Evolutionary conservation across 2,797 vertebrate genomes (phyloP).

Genomic region (Urosaurus nigricauda): DNA sequence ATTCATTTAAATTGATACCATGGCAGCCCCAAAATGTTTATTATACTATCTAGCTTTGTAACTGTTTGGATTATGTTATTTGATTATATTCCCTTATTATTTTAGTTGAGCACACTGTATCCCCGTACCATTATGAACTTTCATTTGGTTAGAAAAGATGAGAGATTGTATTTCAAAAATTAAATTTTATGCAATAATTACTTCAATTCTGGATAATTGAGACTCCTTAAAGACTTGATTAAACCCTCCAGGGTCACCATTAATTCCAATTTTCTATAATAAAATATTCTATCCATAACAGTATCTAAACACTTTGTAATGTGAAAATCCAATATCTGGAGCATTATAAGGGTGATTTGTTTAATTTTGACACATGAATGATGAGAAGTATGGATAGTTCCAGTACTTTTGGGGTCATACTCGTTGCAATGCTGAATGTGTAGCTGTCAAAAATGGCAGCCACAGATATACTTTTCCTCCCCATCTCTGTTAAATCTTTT

Average conservation of each 20-base stretch:
- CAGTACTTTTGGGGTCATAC: background rate
- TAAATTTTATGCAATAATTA: conserved; percentile 12
- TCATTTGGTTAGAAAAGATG: background rate
- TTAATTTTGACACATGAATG: background rate
- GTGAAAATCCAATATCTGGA: background rate
- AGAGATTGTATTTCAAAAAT: conserved; percentile 7
- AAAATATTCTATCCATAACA: background rate
- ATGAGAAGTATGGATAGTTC: background rate
- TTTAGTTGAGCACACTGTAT: background rate
- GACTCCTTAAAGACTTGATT: conserved; percentile 18
- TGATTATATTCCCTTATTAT: background rate
- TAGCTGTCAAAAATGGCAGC: background rate
- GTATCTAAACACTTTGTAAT: background rate
- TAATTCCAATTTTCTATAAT: conserved; percentile 6
- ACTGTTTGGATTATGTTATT: background rate
- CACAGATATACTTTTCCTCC: background rate
- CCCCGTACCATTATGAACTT: background rate
- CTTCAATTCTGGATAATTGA: conserved; percentile 12
- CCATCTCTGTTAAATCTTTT: background rate
- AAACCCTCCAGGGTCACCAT: conserved; percentile 16
- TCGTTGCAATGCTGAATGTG: too few relatives aligned
- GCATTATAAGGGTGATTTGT: background rate
- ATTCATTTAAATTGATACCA: background rate
- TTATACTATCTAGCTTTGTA: background rate
- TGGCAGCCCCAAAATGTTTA: background rate